A percentile compares a stretch with the other conserved stretches of the same genome.
These are phyloP conservation scores for Drosophila suboccidentalis DNA, from an alignment of 2,888 invertebrate species.

Conservation along the genomic window DNA sequence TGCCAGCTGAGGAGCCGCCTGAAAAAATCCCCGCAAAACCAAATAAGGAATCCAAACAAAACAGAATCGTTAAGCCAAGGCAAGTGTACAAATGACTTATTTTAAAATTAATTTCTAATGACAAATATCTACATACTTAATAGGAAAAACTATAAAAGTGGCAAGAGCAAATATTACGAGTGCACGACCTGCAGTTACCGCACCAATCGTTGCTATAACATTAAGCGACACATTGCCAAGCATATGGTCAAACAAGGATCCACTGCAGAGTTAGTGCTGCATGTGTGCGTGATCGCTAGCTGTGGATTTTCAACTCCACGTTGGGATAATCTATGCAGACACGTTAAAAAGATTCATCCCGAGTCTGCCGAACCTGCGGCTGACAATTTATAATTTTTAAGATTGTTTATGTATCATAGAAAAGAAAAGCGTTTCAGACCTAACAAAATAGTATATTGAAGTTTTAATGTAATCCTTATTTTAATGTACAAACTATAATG, in stretches of 20 bases:
- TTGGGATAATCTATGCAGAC: slow-evolving; percentile 48
- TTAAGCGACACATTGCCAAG: slow-evolving; percentile 44
- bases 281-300: slow-evolving; percentile 49
- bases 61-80: slow-evolving; percentile 29
- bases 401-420: too few species aligned
- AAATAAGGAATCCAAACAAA: background rate
- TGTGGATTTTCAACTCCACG: slow-evolving; percentile 44
- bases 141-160: slow-evolving; percentile 28
- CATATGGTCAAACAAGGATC: slow-evolving; percentile 22
- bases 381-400: background rate
- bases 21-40: background rate
- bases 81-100: background rate
- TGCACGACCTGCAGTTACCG: slow-evolving; percentile 43
- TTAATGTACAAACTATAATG: slow-evolving; percentile 1
- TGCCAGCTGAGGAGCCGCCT: background rate
- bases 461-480: background rate
- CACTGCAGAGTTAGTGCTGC: slow-evolving; percentile 14
- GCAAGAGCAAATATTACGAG: slow-evolving; percentile 30
- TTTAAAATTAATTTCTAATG: background rate
- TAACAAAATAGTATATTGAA: too few species aligned
- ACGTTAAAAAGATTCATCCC: slow-evolving; percentile 39
- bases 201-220: slow-evolving; percentile 44
- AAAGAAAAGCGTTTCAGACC: too few species aligned
- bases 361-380: slow-evolving; percentile 1
- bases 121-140: background rate